Percentiles rank a stretch among this genome's conserved stretches.
These are phyloP conservation scores for Drosophila tanythrix DNA, from an alignment of 2,888 invertebrate genomes.

Conservation along the genomic window DNA sequence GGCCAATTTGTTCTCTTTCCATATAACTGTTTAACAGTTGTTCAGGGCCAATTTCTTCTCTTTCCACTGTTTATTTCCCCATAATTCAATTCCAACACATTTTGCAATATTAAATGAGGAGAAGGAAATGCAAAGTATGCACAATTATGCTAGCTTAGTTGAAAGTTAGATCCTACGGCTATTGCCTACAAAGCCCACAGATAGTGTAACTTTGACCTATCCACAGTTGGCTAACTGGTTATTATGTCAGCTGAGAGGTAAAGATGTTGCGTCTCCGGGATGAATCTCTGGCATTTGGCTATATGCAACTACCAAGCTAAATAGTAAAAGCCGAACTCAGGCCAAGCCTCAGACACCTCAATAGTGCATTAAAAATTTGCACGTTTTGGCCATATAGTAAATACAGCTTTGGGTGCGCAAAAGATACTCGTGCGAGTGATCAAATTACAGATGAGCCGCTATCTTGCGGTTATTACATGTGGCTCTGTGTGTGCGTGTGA, in stretches of 20 bases:
- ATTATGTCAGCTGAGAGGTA: conserved; percentile 45
- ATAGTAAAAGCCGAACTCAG: not conserved
- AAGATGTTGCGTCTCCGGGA: conserved; percentile 25
- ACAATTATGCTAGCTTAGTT: conserved; percentile 10
- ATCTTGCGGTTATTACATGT: conserved; percentile 43
- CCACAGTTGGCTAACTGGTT: conserved; percentile 42
- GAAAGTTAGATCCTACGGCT: conserved; percentile 8
- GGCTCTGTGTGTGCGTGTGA: not conserved
- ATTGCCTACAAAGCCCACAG: not conserved
- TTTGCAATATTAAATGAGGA: not conserved
- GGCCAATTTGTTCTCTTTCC: no score
- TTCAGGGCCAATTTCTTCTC: not conserved
- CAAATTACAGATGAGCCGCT: conserved; percentile 58
- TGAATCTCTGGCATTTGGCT: conserved; percentile 40
- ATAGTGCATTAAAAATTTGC: conserved; percentile 32
- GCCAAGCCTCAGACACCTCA: conserved; percentile 37
- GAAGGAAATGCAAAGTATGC: not conserved
- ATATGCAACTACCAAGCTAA: conserved; percentile 6
- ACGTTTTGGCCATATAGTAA: conserved; percentile 44
- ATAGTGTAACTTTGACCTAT: conserved; percentile 55
- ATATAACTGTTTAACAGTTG: not conserved
- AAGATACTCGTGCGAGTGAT: conserved; percentile 46
- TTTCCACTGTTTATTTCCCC: not conserved
- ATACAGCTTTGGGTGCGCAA: conserved; percentile 13
- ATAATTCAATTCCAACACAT: not conserved